phyloP scores from a whole-genome alignment of 2,113 vertebrate genomes.

The Ginglymostoma cirratum region DNA sequence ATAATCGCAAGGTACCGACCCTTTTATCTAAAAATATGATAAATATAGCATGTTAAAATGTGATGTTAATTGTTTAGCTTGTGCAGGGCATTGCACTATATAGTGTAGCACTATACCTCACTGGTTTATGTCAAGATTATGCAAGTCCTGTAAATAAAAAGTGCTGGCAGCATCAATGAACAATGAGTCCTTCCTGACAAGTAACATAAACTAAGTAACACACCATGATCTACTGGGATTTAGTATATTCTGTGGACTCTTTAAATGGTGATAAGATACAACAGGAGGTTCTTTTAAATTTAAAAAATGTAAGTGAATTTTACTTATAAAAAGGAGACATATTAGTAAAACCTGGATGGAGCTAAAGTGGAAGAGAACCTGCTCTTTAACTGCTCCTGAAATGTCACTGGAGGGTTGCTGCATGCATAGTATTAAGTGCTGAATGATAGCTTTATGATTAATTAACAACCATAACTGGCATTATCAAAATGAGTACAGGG shows the following conservation, averaged over 20 bases:
- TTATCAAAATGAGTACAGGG: too few relatives aligned
- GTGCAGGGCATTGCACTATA: neutral
- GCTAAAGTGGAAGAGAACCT: neutral
- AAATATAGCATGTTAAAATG: neutral
- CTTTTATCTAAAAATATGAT: neutral
- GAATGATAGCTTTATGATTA: neutral
- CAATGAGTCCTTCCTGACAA: neutral
- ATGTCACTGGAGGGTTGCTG: neutral
- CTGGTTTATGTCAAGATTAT: constrained; percentile 23
- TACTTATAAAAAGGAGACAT: neutral
- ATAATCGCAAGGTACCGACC: constrained; percentile 27
- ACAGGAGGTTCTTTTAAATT: neutral
- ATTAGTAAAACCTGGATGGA: neutral
- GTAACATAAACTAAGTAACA: constrained; percentile 1
- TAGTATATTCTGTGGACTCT: constrained; percentile 10
- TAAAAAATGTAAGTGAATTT: neutral
- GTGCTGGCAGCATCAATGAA: neutral
- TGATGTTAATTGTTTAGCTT: constrained; percentile 20
- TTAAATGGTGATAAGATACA: constrained; percentile 2
- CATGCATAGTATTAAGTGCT: neutral
- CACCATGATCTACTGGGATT: neutral
- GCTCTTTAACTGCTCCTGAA: neutral
- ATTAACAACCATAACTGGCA: neutral
- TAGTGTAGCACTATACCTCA: neutral
- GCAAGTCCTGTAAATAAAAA: neutral